Base-by-base conservation (phyloP, 2,797 vertebrate species). In the Anguilla obscura region DNA sequence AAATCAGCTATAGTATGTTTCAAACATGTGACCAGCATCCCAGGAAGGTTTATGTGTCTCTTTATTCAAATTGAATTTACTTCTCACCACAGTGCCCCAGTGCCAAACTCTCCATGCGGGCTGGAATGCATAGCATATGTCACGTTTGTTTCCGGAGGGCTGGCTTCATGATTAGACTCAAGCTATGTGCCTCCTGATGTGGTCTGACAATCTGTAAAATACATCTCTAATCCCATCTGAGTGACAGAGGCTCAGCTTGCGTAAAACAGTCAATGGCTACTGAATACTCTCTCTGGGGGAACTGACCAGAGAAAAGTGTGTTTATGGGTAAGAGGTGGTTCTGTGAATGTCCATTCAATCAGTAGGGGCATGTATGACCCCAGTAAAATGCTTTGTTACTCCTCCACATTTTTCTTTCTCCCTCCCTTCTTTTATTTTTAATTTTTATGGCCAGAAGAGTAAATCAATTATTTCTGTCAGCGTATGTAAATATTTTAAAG, bases 201-300 rank as follows among this genome's bases (percentile, higher is more conserved):
- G 21, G 9, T 16, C 27, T 87, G 86, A 87, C 86, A 80, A 60
- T 80, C 50, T 80, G 9, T 80, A 30, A 87, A 74, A 82, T 36
- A 30, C 79, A 87, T 83, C 86, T 27, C 86, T 87, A 87, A 87
- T 87, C 24, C 30, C 24, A 36, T 80, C 36, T 40, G 50, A 87
- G 33, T 80, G 86, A 80, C 33, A 18, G 33, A 50, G 24, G 18
- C 3, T 58, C 21, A n/a, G 27, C 27, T 21, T 87, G 79, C n/a
- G 12, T n/a, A 27, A 21, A 52, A 76, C 69, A 76, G 30, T 14
- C 82, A 54, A 0, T 18, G 24, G 24, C 16, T 6, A 54, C 24
- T 21, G 36, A 60, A 82, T 54, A 10, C 4, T 60, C 10, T 76
- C 27, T 24, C 33, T 33, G 74, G 74, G 30, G 71, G 74, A 4